Conservation (phyloP, 2,113 vertebrate genomes). For the Rhegmatorhina hoffmannsi region DNA sequence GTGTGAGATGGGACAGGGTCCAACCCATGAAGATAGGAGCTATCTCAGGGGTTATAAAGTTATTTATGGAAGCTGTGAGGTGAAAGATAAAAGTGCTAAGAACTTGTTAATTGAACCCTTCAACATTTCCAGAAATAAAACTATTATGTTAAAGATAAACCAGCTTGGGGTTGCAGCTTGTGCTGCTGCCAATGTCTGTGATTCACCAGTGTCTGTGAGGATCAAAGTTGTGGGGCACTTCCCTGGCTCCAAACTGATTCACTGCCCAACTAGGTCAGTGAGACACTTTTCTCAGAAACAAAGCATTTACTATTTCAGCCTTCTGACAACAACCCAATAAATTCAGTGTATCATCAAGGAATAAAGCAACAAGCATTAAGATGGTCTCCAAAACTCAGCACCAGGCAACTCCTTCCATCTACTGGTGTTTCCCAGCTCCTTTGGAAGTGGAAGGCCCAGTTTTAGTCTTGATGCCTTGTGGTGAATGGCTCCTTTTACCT, state of each 20-base stretch:
- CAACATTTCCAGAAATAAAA: background rate
- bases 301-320: background rate
- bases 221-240: accelerated
- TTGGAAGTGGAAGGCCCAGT: background rate
- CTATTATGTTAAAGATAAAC: background rate
- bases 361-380: background rate
- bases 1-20: background rate
- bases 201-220: background rate
- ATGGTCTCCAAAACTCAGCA: background rate
- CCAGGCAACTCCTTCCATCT: no score
- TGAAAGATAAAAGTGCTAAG: background rate
- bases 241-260: background rate
- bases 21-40: background rate
- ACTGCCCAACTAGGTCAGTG: background rate
- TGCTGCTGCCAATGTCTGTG: background rate
- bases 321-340: background rate
- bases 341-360: background rate
- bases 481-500: background rate
- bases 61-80: background rate
- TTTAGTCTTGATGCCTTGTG: background rate
- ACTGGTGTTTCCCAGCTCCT: background rate
- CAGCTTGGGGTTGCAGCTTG: background rate
- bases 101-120: background rate
- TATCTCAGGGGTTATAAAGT: background rate
- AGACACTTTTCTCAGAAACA: background rate